Conservation (phyloP, 2,888 invertebrate genomes). For the Ectropis crepuscularia region DNA sequence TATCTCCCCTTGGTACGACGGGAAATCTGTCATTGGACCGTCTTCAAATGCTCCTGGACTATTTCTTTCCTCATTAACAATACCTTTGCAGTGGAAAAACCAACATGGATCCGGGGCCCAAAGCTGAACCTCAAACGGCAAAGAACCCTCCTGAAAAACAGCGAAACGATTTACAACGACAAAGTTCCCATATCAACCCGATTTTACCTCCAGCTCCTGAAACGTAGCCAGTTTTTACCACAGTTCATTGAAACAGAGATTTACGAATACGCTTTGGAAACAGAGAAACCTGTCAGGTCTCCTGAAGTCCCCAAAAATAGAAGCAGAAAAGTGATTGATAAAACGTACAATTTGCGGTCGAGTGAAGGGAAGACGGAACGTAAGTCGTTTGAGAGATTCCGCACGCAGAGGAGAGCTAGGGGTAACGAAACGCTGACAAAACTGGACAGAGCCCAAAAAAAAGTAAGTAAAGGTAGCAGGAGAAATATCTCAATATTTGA, state of each 20-base stretch:
- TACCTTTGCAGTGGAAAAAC: conserved; percentile 59
- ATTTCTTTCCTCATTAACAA: no score
- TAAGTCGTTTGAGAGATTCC: conserved; percentile 61
- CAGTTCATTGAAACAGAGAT: conserved; percentile 64
- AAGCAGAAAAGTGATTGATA: conserved; percentile 59
- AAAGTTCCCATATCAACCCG: conserved; percentile 77
- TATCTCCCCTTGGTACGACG: no score
- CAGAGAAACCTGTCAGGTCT: conserved; percentile 59
- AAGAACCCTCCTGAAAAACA: conserved; percentile 65
- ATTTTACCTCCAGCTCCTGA: conserved; percentile 74
- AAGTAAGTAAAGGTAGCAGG: conserved; percentile 14
- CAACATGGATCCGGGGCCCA: conserved; percentile 44
- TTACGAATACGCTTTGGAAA: conserved; percentile 77
- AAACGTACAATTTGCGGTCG: conserved; percentile 71
- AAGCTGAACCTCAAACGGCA: conserved; percentile 63
- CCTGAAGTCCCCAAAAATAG: conserved; percentile 51
- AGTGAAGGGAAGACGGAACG: conserved; percentile 68
- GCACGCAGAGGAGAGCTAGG: conserved; percentile 50
- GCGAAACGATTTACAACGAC: conserved; percentile 74
- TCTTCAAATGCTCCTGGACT: no score
- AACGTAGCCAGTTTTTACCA: conserved; percentile 71
- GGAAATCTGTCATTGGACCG: no score
- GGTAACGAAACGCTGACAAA: conserved; percentile 29
- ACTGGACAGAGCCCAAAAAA: conserved; percentile 20
- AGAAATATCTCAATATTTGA: neutral